phyloP scores from a whole-genome alignment of 2,113 vertebrate genomes.

The human region DNA sequence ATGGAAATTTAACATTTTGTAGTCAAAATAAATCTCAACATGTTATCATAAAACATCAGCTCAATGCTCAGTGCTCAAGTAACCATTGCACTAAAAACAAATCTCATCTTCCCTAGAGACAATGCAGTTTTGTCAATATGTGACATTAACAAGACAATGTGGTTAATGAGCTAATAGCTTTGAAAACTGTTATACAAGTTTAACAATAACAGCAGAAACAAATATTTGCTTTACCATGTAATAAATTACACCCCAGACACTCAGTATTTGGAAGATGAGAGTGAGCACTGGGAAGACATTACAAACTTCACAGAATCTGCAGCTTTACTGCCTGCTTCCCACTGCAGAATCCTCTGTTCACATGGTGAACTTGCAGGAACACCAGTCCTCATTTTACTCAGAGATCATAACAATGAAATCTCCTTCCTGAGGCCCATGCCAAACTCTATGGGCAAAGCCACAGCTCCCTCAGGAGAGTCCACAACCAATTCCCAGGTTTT shows the following conservation, averaged over 20 bases:
- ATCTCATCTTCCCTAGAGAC: not conserved
- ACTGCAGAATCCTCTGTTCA: no score
- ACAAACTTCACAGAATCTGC: not conserved
- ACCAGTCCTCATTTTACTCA: not conserved
- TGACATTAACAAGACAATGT: not conserved
- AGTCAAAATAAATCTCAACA: not conserved
- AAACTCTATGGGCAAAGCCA: not conserved
- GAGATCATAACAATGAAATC: not conserved
- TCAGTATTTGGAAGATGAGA: not conserved
- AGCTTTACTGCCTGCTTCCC: accelerated
- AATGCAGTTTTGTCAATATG: not conserved
- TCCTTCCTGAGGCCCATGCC: not conserved
- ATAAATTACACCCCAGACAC: not conserved
- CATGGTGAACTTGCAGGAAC: not conserved
- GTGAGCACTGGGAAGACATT: not conserved
- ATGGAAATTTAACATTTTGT: not conserved
- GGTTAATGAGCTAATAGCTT: not conserved
- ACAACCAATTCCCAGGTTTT: not conserved
- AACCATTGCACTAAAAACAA: not conserved
- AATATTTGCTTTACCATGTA: not conserved
- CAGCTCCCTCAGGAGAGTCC: no score
- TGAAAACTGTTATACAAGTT: slow-evolving; percentile 7
- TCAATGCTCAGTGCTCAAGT: not conserved
- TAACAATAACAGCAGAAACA: not conserved
- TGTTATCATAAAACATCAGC: not conserved